Base-by-base conservation (phyloP, 1,140 invertebrate species). In the Steinernema khuongi region DNA sequence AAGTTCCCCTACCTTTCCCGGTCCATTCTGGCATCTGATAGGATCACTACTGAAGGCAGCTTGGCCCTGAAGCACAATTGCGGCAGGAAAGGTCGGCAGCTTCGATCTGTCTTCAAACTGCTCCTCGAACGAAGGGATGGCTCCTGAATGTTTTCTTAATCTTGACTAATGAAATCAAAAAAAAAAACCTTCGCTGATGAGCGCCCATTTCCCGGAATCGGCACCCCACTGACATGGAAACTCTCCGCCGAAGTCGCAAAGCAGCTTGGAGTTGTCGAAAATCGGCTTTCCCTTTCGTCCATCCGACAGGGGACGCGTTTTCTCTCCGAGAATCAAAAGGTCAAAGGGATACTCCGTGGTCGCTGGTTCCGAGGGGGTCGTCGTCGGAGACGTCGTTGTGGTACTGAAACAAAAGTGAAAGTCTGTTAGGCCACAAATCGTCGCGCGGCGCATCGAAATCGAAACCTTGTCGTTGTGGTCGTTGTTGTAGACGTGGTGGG, bases 181-280 rank as follows among this genome's bases (percentile, higher is more conserved):
- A 22, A 22, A 32, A 77, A 29, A 67, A 82, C 80, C 81, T 74
- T 84, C 77, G 41, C 80, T 74, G 60, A 85, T 80, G 33, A 84
- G 76, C 26, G 82, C 82, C 82, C 82, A 83, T 72, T 78, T 70
- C 22, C 82, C 82, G 22, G 83, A 79, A 68, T 85, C 83, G 1
- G 83, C 78, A 4, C 82, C 82, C 82, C 82, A 83, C 67, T 81
- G 77, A 72, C 82, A 83, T 1, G 83, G 78, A 74, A 85, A 83
- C 67, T 84, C 82, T 11, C 74, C 68, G 17, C 74, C 81, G 71
- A 83, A 83, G 69, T 83, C 83, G 68, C 82, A 83, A 2, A 83
- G 41, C 26, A 83, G 73, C 28, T 83, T 79, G 14, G 83, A 78
- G 32, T 83, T 80, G 26, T 79, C 74, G 30, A 78, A 41, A 28